Base-by-base conservation (phyloP, 2,113 vertebrate genomes). In the Rissa tridactyla region DNA sequence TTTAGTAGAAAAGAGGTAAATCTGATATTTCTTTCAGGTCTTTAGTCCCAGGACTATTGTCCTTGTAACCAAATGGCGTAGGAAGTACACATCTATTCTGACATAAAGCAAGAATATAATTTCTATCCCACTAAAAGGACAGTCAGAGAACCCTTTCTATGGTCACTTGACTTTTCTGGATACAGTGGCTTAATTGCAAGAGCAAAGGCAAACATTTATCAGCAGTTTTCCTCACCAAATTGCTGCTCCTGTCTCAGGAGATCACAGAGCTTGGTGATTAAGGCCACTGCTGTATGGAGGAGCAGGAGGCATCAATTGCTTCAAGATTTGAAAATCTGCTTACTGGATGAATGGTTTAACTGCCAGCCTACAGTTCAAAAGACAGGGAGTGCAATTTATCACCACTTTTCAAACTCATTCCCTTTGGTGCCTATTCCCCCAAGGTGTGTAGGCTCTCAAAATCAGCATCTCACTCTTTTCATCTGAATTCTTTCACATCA, bases 361-460 rank as follows among this genome's bases (percentile, higher is more conserved):
- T 78, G 34, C 32, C 60, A 94, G 21, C 12, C 49, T 81, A 77
- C 40, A 77, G 49, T 89, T 86, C 64, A 89, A 73, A 91, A 73
- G 69, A 71, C 29, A 70, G 13, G 47, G 15, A 86, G 20, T 55
- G 15, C 7, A 83, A 94, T 70, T 95, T 90, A 70, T 81, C 85
- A 83, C 10, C 34, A 80, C 36, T 94, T 95, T 94, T 91, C 49
- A 96, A 86, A 84, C 34, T 88, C 38, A 42, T 70, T 95, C 42
- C n/a, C 20, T 84, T 91, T 88, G 20, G 80, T 86, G 26, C 34
- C 57, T 84, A 57, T 76, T 91, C 57, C 57, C 57, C 11, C 34
- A 62, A 44, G 36, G 36, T 73, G 25, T 25, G 61, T 52, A 91
- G 26, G 54, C 26, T 87, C 18, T 95, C 34, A 90, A 82, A 94